Evolutionary conservation across 53 echinoderm and acorn worm species (phyloP), one percentile per base, ranked within the genome.

Genomic region (Echinarachnius parma): DNA sequence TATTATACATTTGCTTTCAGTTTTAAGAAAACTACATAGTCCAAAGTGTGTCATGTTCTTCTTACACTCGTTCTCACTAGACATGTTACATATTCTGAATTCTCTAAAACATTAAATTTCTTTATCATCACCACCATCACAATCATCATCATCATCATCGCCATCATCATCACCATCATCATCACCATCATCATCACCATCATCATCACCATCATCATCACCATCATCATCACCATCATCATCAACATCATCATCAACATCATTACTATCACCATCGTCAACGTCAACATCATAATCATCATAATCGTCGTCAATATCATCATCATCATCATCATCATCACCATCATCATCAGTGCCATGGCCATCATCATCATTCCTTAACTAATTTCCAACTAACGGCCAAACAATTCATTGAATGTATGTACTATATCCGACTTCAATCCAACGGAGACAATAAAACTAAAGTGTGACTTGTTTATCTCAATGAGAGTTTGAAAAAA

Each of bases 181-280:
- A 46, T 65, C 46, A 46, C 44, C 66, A 65, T 65, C 39, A 65
- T 65, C 46, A 45, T 65, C 66, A 45, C 44, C 66, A 65, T 42
- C 66, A 44, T 46, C 66, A 21, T 46, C 66, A 45, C 16, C 66
- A 65, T 46, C 66, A 65, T 46, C 66, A 65, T 65, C 66, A 65
- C 31, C 44, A 44, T 65, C 42, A 65, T 45, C 66, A 65, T 65
- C 66, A 65, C 31, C 44, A 65, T 16, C 66, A 65, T 45, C 46
- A 65, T 65, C 66, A 65, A 18, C 42, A 65, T 65, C 44, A 65
- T 45, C 66, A 65, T 45, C 66, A 65, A 46, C 46, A 65, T 46
- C 46, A 65, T 65, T n/a, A 65, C 21, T 45, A 21, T 15, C 46
- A 65, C 21, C 66, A 18, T 45, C 31, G 9, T 26, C 26, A 31